phyloP scores from a whole-genome alignment of 2,797 vertebrate genomes.

The Syngnathus acus region DNA sequence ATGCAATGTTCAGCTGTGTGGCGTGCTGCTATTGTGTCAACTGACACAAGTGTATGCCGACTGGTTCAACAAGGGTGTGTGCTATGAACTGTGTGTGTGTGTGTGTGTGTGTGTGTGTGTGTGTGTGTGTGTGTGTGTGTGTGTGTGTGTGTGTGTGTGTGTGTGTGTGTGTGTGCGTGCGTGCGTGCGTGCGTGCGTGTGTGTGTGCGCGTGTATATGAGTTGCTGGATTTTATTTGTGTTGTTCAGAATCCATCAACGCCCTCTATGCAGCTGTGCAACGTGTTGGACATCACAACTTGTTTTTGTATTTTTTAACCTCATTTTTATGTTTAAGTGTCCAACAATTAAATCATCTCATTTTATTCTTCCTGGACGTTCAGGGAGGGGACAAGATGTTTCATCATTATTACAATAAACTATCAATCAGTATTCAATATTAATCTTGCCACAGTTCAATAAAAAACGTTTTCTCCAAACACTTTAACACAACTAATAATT shows the following conservation, averaged over 20 bases:
- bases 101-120: constrained; percentile 21
- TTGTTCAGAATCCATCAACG: constrained; percentile 34
- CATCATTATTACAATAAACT: no score
- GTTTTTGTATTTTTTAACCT: no score
- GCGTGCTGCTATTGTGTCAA: constrained; percentile 37
- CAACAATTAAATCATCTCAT: no score
- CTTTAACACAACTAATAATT: no score
- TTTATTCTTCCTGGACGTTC: no score
- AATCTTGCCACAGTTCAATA: no score
- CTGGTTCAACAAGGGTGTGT: constrained; percentile 33
- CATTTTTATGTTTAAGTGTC: no score
- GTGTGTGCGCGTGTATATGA: constrained; percentile 10
- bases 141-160: constrained; percentile 1
- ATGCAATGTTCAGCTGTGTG: constrained; percentile 41
- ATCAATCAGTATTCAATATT: no score
- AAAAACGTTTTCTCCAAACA: no score
- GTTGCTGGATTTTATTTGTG: constrained; percentile 14
- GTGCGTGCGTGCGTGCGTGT: constrained; percentile 1
- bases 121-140: no score
- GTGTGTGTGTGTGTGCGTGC: constrained; percentile 21
- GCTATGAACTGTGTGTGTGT: constrained; percentile 4
- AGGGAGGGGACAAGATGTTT: no score
- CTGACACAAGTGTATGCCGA: constrained; percentile 28
- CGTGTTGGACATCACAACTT: constrained; percentile 55
- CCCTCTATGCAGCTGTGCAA: constrained; percentile 68